A percentile compares a stretch with the other conserved stretches of the same genome.
Evolutionary conservation across 1,140 invertebrate species (phyloP).

Genomic region (Chironomus striatipennis): DNA sequence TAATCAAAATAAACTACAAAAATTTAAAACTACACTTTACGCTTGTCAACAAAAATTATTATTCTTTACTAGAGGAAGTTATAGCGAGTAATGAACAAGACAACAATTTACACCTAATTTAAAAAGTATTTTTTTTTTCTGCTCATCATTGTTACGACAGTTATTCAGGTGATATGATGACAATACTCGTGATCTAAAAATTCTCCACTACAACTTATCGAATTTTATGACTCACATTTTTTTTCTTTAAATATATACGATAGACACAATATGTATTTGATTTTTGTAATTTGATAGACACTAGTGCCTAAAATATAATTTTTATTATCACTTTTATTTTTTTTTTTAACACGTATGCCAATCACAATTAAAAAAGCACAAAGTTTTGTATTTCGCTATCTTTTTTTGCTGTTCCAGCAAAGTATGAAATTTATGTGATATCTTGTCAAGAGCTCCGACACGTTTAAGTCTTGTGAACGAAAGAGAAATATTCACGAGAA

Average conservation of each 20-base stretch:
- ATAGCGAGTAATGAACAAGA: no score
- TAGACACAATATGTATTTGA: no score
- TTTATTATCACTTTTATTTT: not conserved
- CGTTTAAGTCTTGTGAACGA: constrained; percentile 18
- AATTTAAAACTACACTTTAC: no score
- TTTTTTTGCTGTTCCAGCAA: not conserved
- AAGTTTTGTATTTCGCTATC: not conserved
- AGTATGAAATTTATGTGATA: constrained; percentile 9
- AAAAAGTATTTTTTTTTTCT: not conserved
- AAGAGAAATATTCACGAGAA: not conserved
- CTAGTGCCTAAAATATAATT: not conserved
- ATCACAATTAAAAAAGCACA: not conserved
- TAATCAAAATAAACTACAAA: no score
- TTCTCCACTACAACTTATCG: no score
- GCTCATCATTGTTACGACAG: no score
- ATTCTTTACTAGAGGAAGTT: no score
- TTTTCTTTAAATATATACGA: no score
- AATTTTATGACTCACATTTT: no score
- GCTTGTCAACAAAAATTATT: no score
- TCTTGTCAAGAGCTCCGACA: constrained; percentile 15
- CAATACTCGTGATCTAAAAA: no score
- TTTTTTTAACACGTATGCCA: not conserved
- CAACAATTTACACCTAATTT: not conserved
- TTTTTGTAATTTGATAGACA: not conserved
- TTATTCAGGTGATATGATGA: no score